Evolutionary conservation across 2,113 vertebrate species (phyloP).

Genomic region (Vulpes lagopus): DNA sequence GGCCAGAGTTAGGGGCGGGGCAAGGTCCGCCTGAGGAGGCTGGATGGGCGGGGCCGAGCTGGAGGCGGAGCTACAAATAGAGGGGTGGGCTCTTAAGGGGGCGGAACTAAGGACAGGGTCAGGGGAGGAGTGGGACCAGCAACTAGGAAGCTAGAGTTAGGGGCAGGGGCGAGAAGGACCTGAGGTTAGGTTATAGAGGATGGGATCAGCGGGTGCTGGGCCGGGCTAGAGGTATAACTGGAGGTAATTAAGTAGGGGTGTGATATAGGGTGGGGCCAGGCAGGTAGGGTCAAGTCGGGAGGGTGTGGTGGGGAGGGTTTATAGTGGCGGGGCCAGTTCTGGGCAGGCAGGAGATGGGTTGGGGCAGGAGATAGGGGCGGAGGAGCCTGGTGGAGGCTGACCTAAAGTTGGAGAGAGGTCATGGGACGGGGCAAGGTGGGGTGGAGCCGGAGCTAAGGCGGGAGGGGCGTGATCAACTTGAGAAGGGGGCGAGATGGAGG

Average conservation of each 20-base stretch:
- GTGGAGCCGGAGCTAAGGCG: not conserved
- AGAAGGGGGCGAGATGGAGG: not conserved
- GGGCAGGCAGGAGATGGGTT: not conserved
- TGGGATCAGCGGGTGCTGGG: not conserved
- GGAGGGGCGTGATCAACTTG: fast-evolving
- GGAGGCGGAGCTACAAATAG: not conserved
- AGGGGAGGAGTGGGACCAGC: not conserved
- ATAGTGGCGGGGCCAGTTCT: not conserved
- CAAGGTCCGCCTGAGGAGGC: not conserved
- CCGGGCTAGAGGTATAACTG: not conserved
- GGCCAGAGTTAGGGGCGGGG: not conserved
- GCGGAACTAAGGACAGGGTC: too few relatives aligned
- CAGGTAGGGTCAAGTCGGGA: not conserved
- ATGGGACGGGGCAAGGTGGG: not conserved
- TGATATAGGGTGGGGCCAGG: not conserved
- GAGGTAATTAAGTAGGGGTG: not conserved
- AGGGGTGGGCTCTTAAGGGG: not conserved
- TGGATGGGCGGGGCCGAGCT: not conserved
- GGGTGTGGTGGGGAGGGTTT: not conserved
- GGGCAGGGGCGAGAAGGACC: not conserved
- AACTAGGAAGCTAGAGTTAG: not conserved
- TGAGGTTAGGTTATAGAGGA: not conserved
- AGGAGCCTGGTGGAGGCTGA: not conserved
- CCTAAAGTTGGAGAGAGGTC: not conserved
- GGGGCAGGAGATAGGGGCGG: too few relatives aligned